Percentiles rank a stretch among this genome's conserved stretches.
phyloP scores from a whole-genome alignment of 2,797 vertebrate species.

The Synanceia verrucosa region DNA sequence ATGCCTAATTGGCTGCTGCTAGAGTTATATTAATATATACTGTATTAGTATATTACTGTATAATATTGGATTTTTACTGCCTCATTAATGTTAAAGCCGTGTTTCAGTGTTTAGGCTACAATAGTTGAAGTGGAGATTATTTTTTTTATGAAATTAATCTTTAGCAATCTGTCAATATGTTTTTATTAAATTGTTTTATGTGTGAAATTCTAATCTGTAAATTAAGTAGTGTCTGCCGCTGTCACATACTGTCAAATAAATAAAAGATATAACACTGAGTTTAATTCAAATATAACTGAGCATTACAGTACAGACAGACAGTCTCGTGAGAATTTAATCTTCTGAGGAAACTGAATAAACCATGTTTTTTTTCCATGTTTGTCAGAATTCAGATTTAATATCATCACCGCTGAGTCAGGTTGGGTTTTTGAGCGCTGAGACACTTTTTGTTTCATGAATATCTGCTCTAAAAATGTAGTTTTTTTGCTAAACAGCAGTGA shows the following conservation, averaged over 20 bases:
- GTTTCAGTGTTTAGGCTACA: neutral
- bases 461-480: neutral
- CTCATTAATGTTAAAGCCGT: neutral
- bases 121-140: neutral
- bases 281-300: neutral
- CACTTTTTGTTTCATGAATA: constrained; percentile 3
- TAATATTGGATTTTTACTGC: neutral
- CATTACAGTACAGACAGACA: neutral
- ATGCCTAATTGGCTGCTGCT: neutral
- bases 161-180: neutral
- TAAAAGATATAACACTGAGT: neutral
- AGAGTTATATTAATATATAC: neutral
- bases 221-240: neutral
- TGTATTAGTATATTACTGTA: too few relatives aligned
- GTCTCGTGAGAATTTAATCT: neutral
- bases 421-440: constrained; percentile 11
- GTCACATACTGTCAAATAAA: neutral
- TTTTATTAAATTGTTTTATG: neutral
- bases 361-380: neutral
- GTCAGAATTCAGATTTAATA: neutral
- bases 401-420: constrained; percentile 14
- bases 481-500: neutral
- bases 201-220: neutral
- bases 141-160: neutral
- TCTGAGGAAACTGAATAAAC: neutral